Conservation (phyloP, 2,113 vertebrate genomes). For the Indicator maculatus region DNA sequence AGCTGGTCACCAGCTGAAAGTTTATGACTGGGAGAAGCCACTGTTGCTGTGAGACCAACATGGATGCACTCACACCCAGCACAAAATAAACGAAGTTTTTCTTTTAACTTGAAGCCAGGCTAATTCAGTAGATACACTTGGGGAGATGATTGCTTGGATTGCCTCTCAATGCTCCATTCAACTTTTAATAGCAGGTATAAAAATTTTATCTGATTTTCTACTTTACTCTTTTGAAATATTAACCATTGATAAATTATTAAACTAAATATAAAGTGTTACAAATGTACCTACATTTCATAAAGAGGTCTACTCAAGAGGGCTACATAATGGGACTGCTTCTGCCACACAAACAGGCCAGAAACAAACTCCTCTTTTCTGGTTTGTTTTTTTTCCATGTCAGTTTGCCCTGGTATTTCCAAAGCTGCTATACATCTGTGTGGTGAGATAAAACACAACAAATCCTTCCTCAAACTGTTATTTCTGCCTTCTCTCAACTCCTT, state of each 20-base stretch:
- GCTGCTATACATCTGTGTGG: neutral
- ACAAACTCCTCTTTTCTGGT: neutral
- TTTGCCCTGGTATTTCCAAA: neutral
- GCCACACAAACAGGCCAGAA: neutral
- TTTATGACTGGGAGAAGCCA: neutral
- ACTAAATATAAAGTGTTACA: slow-evolving; percentile 73
- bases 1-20: neutral
- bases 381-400: neutral
- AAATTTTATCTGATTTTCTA: slow-evolving; percentile 78
- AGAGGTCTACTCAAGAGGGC: neutral
- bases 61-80: neutral
- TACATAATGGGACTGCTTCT: slow-evolving; percentile 21
- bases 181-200: slow-evolving; percentile 75
- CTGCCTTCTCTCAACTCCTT: neutral
- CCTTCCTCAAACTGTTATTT: neutral
- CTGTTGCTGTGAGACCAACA: neutral
- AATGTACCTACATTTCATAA: slow-evolving; percentile 65
- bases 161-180: slow-evolving; percentile 45
- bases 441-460: neutral
- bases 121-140: neutral
- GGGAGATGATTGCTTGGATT: neutral
- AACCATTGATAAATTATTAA: slow-evolving; percentile 79
- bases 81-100: neutral
- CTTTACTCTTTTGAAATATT: slow-evolving; percentile 80
- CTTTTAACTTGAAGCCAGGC: neutral